Base-by-base conservation (phyloP, 1,140 invertebrate species). In the Asbolus verrucosus region DNA sequence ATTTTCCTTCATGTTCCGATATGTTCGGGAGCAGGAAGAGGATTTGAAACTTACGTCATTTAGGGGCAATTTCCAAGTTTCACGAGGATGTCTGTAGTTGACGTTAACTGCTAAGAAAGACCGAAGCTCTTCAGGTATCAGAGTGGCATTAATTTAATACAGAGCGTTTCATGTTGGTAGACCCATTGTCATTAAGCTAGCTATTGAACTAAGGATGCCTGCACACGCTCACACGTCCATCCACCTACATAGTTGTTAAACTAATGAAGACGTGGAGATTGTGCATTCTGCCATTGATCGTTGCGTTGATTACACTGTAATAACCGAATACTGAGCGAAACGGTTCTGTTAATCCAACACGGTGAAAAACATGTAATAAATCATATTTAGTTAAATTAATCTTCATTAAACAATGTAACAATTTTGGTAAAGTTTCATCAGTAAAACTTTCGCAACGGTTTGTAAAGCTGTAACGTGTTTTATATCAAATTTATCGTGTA, bases 11-110 rank as follows among this genome's bases (percentile, higher is more conserved):
- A 24, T 54, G 46, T 54, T 21, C 19, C 27, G 46, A 54, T 54
- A 54, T 54, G 46, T 54, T 54, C 46, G 46, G 18, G 27, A 11
- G 1, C n/a, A 27, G 46, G 46, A 54, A 54, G 11, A 24, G 46
- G 46, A 54, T 54, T 54, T 54, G 46, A 54, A 54, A 54, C 46
- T 54, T 54, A 16, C 46, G 46, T 54, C 46, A 54, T 54, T 54
- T 54, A 54, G 46, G 18, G 21, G 46, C 46, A 54, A 54, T 54
- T 54, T 54, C 46, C 46, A 54, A 31, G 46, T 54, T 54, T 54
- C 46, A 14, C 46, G 27, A 54, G 21, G 21, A 54, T 24, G 46
- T 27, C 46, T 54, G 24, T 21, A 54, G 46, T 54, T 54, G 46
- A 54, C 46, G 46, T 54, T 54, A 54, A 54, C 46, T 54, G 21